A percentile compares a stretch with the other conserved stretches of the same genome.
Evolutionary conservation across 2,888 invertebrate species (phyloP).

Genomic region (Mactromeris polynyma): DNA sequence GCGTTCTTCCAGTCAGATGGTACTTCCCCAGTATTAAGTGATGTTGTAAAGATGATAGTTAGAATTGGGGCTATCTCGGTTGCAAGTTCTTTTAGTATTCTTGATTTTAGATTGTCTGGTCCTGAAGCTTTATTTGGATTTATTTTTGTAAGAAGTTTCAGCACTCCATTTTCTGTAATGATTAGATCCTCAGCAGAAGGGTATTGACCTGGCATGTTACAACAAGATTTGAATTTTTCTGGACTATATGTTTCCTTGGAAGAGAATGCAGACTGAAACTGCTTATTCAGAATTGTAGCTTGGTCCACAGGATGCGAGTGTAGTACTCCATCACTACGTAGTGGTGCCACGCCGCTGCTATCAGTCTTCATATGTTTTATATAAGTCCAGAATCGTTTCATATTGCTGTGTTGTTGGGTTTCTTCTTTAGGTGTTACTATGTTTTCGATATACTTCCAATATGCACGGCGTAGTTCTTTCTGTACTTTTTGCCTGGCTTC

Average conservation of each 20-base stretch:
- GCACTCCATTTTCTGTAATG: constrained; percentile 35
- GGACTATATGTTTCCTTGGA: no score
- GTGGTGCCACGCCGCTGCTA: constrained; percentile 12
- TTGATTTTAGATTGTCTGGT: no score
- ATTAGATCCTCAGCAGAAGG: background rate
- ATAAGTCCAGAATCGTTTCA: constrained; percentile 49
- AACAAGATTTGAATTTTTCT: background rate
- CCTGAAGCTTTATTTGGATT: no score
- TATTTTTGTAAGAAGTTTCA: no score
- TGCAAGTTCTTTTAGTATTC: no score
- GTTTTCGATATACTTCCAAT: background rate
- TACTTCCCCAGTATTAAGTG: constrained; percentile 30
- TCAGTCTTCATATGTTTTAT: constrained; percentile 36
- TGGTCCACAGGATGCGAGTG: constrained; percentile 13
- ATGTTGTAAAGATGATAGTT: constrained; percentile 22
- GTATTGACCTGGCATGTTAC: background rate
- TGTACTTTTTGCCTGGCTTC: background rate
- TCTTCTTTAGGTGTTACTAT: constrained; percentile 28
- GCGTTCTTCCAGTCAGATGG: no score
- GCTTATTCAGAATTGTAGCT: constrained; percentile 28
- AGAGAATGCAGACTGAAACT: no score
- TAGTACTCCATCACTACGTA: constrained; percentile 35
- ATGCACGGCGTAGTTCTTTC: background rate
- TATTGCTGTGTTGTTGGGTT: background rate
- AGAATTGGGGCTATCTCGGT: no score